Evolutionary conservation across 2,888 invertebrate genomes (phyloP), one percentile per base, ranked within the genome.

Genomic region (Harpagoxenus sublaevis): DNA sequence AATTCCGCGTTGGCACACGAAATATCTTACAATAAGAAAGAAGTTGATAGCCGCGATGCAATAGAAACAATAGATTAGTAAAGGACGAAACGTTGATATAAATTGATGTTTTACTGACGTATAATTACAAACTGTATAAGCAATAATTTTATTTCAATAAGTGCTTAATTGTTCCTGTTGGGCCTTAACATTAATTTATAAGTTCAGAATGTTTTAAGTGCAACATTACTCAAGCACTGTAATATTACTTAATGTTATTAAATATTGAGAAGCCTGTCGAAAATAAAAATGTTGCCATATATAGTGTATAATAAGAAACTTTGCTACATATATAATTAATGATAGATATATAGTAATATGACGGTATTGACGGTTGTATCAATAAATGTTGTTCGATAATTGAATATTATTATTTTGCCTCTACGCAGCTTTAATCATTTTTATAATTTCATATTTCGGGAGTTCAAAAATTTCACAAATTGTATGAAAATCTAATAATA

Each of bases 211-310:
- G 63, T 70, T 66, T 71, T 66, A 23, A 66, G 48, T 71, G n/a
- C 35, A 73, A 48, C 4, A 4, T 79, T 55, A 62, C n/a, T 78
- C 82, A 73, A 71, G 0, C 35, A 35, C 5, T 83, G 23, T 35
- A 31, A 23, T 74, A 23, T 74, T 62, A 60, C 42, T 62, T 48
- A 62, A 74, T 60, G 10, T 42, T 55, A 55, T 65, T 60, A 57
- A 31, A 68, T 77, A 31, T 55, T 57, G 28, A 66, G 28, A 84
- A 9, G 51, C 65, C 70, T 63, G 55, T 87, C 55, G 15, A 85
- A 81, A 35, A 82, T 85, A 84, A 90, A 90, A 86, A 91, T 87
- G 88, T 92, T 92, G 92, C 91, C 91, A 90, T 91, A 91, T 92
- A 91, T 89, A 91, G 89, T 89, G 88, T 51, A 77, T 60, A 28